Base-by-base conservation (phyloP, 2,888 invertebrate species). In the Allygus modestus region DNA sequence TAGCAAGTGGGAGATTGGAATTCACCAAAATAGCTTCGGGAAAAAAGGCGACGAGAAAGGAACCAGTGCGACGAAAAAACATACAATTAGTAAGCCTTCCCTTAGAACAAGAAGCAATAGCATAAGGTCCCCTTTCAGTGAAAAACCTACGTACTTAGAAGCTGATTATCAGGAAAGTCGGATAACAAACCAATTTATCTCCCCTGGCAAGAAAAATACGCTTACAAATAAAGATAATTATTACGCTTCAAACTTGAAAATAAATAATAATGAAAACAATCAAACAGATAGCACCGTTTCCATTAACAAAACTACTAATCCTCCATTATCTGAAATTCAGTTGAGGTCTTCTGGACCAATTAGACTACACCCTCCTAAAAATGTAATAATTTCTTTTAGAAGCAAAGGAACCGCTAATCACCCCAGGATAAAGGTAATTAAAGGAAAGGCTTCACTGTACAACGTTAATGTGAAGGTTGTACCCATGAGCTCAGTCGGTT, bases 371-470 rank as follows among this genome's bases (percentile, higher is more conserved):
- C 37, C 51, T 58, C 54, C 79, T 33, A 54, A 79, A 79, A 79
- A 79, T 58, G 79, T 79, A 33, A 58, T 79, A 12, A 79, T 79
- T 33, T 58, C 79, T 0, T 33, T 79, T 12, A 79, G 26, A 58
- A 79, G 79, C 33, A 79, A 79, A 79, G 79, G 79, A 5, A 79
- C 79, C 1, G 26, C 79, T 0, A 79, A 79, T 33, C 79, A 79
- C n/a, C 79, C 79, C 4, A 54, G 37, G 33, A 79, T 79, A 31
- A 58, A 37, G 20, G 17, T 58, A 17, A 58, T 79, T 2, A 31
- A 54, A 23, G 54, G 37, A 31, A 15, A 33, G 0, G 26, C 79
- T 15, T 37, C 79, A 11, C 58, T 28, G n/a, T 58, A 33, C 31
- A 79, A 79, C 20, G 33, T 58, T 9, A 33, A 54, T 54, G 51